A percentile compares a stretch with the other conserved stretches of the same genome.
phyloP scores from a whole-genome alignment of 2,797 vertebrate species.

The Rhinogobio ventralis region DNA sequence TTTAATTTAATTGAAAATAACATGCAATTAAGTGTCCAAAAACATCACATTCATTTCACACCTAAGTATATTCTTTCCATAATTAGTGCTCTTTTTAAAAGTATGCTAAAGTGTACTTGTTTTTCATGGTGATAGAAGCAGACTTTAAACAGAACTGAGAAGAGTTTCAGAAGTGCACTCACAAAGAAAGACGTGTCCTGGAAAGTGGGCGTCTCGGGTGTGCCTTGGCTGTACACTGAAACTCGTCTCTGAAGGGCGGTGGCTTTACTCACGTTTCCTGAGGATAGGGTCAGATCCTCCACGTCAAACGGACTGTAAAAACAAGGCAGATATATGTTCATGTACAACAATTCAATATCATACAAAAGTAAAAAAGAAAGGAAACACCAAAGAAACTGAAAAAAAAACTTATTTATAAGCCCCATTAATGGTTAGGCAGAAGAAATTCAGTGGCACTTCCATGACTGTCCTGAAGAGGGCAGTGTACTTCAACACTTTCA shows the following conservation, averaged over 20 bases:
- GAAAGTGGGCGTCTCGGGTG: conserved; percentile 94
- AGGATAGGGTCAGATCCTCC: conserved; percentile 91
- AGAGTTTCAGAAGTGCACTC: conserved; percentile 71
- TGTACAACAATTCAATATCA: not conserved
- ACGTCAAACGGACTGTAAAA: conserved; percentile 91
- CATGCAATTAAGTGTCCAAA: not conserved
- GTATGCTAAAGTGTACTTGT: not conserved
- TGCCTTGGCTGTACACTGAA: conserved; percentile 97
- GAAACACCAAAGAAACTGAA: not conserved
- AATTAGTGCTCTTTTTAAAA: not conserved
- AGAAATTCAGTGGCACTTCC: not conserved
- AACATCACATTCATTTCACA: not conserved
- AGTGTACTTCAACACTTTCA: conserved; percentile 11
- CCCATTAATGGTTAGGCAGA: not conserved
- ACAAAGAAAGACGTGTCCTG: conserved; percentile 97
- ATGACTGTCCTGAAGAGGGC: conserved; percentile 65
- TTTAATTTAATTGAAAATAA: not conserved
- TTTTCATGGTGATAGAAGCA: not conserved
- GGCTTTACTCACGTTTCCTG: conserved; percentile 90
- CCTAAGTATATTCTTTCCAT: not conserved
- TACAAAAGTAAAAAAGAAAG: not conserved
- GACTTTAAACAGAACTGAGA: not conserved
- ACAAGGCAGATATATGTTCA: not conserved
- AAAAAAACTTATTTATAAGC: not conserved
- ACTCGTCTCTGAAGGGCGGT: conserved; percentile 93